Percentiles rank a stretch among this genome's conserved stretches.
These are phyloP conservation scores for Siderastrea radians DNA, from an alignment of 92 coral and sea anemone species.

Conservation along the genomic window DNA sequence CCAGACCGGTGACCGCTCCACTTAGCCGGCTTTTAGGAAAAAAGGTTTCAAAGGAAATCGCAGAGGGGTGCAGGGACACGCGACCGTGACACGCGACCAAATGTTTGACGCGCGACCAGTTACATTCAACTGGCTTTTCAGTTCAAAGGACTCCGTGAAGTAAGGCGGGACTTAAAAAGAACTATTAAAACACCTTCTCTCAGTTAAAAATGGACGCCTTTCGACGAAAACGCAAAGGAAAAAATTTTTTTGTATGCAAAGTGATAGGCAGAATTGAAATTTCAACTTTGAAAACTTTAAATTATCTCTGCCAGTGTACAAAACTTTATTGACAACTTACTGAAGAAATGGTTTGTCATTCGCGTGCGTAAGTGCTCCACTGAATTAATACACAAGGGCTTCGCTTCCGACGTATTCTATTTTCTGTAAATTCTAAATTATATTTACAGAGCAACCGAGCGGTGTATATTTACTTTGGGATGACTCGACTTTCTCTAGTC, in stretches of 20 bases:
- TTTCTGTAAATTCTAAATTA: not conserved
- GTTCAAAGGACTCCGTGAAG: constrained; percentile 20
- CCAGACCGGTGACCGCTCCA: constrained; percentile 48
- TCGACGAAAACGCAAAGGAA: not conserved
- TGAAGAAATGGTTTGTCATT: not conserved
- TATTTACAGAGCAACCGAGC: constrained; percentile 9
- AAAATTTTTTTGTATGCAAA: not conserved
- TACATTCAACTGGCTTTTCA: constrained; percentile 14
- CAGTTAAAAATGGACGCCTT: not conserved
- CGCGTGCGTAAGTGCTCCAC: constrained; percentile 1
- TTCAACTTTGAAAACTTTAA: not conserved
- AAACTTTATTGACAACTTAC: not conserved
- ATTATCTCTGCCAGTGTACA: not conserved
- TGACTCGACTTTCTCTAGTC: not conserved
- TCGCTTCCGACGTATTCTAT: constrained; percentile 8
- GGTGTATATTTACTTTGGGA: constrained; percentile 19
- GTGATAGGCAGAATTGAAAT: not conserved
- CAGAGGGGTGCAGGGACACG: constrained; percentile 41
- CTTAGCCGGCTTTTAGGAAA: constrained; percentile 20
- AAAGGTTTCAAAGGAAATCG: constrained; percentile 8
- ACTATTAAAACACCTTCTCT: not conserved
- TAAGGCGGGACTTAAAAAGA: not conserved
- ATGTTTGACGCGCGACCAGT: constrained; percentile 22
- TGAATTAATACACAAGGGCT: not conserved
- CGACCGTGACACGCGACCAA: constrained; percentile 59